Conservation (phyloP, 2,888 invertebrate species). For the Coelogynopora nodosa region DNA sequence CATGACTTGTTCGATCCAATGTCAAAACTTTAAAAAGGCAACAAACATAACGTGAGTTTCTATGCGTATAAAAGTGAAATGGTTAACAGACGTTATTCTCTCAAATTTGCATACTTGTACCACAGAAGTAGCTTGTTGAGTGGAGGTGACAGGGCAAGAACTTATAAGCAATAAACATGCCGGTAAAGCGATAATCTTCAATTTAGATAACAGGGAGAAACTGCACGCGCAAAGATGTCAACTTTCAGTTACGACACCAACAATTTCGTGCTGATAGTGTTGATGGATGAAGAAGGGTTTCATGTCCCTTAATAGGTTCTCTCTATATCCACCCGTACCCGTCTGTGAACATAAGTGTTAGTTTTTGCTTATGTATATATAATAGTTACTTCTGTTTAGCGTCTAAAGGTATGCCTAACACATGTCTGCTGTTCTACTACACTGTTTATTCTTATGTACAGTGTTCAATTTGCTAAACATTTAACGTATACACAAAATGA, state of each 20-base stretch:
- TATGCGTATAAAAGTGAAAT: not conserved
- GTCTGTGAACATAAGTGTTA: not conserved
- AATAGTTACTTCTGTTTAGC: not conserved
- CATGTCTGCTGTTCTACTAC: not conserved
- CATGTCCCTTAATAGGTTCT: too few relatives aligned
- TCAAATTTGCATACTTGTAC: too few relatives aligned
- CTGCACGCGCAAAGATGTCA: not conserved
- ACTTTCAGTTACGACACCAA: not conserved
- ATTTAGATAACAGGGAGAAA: not conserved
- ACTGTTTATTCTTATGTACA: slow-evolving; percentile 3
- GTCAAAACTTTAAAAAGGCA: not conserved
- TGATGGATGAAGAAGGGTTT: too few relatives aligned
- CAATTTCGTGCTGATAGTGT: not conserved
- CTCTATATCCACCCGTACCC: too few relatives aligned
- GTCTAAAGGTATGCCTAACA: not conserved
- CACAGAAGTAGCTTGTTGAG: not conserved
- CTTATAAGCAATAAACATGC: not conserved
- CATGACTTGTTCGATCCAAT: not conserved
- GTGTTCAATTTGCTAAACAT: slow-evolving; percentile 24
- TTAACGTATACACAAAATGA: slow-evolving; percentile 2
- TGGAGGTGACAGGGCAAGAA: not conserved
- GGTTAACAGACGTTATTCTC: not conserved
- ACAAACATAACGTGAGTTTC: slow-evolving; percentile 8
- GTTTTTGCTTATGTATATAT: not conserved
- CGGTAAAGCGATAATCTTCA: not conserved